These are phyloP conservation scores for Syngnathus rostellatus DNA, from an alignment of 2,797 vertebrate genomes.

Conservation along the genomic window DNA sequence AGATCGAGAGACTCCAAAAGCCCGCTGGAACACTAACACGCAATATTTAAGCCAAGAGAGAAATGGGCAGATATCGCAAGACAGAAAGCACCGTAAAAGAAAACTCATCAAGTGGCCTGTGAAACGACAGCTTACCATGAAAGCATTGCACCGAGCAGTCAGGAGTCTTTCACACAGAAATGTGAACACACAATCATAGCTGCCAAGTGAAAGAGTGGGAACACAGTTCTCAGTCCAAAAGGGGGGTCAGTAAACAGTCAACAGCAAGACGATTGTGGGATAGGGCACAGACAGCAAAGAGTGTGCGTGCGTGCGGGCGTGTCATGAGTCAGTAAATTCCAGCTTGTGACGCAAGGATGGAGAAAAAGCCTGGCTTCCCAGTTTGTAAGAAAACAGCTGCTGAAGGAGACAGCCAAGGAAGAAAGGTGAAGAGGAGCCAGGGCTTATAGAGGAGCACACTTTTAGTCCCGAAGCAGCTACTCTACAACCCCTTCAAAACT, in stretches of 20 bases:
- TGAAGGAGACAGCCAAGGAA: slow-evolving; percentile 26
- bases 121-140: slow-evolving; percentile 48
- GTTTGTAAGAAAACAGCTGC: slow-evolving; percentile 60
- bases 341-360: slow-evolving; percentile 43
- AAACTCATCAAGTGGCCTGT: slow-evolving; percentile 12
- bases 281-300: slow-evolving; percentile 19
- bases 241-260: slow-evolving; percentile 39
- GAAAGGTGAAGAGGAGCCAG: slow-evolving; percentile 17
- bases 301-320: slow-evolving; percentile 12
- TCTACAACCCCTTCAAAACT: slow-evolving; percentile 20
- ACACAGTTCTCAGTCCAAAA: slow-evolving; percentile 42
- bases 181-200: slow-evolving; percentile 37
- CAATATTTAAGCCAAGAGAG: slow-evolving; percentile 4
- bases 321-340: slow-evolving; percentile 39
- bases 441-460: slow-evolving; percentile 22
- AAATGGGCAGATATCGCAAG: slow-evolving; percentile 7
- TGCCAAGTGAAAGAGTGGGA: slow-evolving; percentile 32
- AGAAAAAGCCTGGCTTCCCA: slow-evolving; percentile 39
- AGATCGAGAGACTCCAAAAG: neutral
- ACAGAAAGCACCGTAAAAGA: slow-evolving; percentile 10
- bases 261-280: slow-evolving; percentile 40
- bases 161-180: slow-evolving; percentile 37
- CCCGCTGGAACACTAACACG: neutral
- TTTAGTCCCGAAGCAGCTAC: slow-evolving; percentile 32
- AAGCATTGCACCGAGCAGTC: slow-evolving; percentile 40